These are phyloP conservation scores for Neopipo cinnamomea DNA, from an alignment of 2,113 vertebrate genomes.

Conservation along the genomic window DNA sequence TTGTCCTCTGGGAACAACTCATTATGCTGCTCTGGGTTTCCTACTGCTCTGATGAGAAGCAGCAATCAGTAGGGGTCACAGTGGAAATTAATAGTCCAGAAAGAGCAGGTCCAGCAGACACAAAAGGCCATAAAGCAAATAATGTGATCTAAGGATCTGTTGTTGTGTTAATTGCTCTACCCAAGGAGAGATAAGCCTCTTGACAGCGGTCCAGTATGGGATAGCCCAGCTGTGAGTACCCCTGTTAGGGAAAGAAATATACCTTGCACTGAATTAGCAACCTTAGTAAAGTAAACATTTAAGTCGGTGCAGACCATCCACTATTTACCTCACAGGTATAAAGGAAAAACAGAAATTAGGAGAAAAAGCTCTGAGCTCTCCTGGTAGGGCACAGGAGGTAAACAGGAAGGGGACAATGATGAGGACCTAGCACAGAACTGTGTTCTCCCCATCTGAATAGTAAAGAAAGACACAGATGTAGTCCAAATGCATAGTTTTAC, in stretches of 20 bases:
- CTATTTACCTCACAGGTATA: neutral
- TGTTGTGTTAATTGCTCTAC: neutral
- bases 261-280: neutral
- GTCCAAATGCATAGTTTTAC: neutral
- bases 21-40: neutral
- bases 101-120: neutral
- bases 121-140: constrained; percentile 22
- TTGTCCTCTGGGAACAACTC: constrained; percentile 45
- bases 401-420: neutral
- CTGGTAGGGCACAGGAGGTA: neutral
- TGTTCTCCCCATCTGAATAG: neutral
- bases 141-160: constrained; percentile 27
- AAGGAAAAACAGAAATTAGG: neutral
- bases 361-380: neutral
- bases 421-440: neutral
- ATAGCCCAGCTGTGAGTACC: neutral
- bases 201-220: neutral
- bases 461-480: neutral
- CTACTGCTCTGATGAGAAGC: constrained; percentile 11
- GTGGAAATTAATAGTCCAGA: constrained; percentile 36
- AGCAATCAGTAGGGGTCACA: constrained; percentile 27
- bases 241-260: neutral
- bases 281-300: neutral
- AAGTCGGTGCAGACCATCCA: neutral
- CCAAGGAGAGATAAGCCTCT: neutral